A percentile compares a stretch with the other conserved stretches of the same genome.
Evolutionary conservation across 2,113 vertebrate genomes (phyloP).

Genomic region (Mixornis gularis): DNA sequence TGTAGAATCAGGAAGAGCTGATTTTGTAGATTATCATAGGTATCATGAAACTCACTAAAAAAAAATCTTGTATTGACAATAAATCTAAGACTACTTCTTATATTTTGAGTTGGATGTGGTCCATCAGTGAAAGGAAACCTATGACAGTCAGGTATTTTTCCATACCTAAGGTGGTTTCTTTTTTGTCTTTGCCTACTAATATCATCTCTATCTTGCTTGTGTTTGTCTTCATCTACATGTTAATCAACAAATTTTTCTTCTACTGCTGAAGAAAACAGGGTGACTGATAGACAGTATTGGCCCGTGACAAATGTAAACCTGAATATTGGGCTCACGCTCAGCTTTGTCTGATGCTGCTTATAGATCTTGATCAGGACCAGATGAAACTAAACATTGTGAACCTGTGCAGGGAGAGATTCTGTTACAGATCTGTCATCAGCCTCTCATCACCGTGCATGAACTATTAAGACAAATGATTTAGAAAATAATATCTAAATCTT

Average conservation of each 20-base stretch:
- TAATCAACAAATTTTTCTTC: not conserved
- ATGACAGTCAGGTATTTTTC: not conserved
- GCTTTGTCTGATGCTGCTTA: not conserved
- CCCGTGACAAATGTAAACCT: not conserved
- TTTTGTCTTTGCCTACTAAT: not conserved
- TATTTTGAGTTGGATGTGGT: not conserved
- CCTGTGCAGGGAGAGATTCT: not conserved
- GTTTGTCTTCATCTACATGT: not conserved
- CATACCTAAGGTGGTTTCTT: rapidly evolving
- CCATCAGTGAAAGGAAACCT: not conserved
- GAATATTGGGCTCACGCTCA: rapidly evolving
- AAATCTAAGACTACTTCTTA: not conserved
- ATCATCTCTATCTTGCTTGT: not conserved
- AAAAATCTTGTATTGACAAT: not conserved
- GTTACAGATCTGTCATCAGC: not conserved
- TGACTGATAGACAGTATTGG: not conserved
- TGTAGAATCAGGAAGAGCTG: not conserved
- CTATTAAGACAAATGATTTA: not conserved
- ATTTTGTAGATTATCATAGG: not conserved
- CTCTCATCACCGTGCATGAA: not conserved
- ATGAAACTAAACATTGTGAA: not conserved
- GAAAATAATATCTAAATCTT: not conserved
- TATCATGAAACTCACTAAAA: not conserved
- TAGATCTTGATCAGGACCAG: not conserved
- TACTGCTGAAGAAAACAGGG: not conserved